A percentile compares a stretch with the other conserved stretches of the same genome.
phyloP scores from a whole-genome alignment of 2,888 invertebrate genomes.

The Ormia ochracea region DNA sequence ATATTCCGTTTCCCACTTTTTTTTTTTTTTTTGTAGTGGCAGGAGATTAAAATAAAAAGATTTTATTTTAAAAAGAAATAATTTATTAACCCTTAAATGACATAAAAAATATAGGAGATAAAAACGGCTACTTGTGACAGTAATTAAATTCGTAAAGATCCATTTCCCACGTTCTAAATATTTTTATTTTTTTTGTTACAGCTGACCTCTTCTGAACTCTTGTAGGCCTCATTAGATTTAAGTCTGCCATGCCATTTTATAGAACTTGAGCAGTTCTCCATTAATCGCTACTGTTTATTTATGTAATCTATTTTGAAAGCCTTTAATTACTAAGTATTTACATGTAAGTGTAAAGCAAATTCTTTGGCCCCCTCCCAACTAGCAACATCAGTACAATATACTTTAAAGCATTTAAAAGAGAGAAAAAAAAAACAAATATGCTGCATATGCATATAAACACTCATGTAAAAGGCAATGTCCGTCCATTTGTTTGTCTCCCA shows the following conservation, averaged over 20 bases:
- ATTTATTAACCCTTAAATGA: slow-evolving; percentile 16
- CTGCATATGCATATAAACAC: not conserved
- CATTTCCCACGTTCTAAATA: slow-evolving; percentile 5
- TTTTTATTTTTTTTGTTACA: not conserved
- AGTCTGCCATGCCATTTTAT: not conserved
- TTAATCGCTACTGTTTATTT: slow-evolving; percentile 31
- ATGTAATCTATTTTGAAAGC: slow-evolving; percentile 50
- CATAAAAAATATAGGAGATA: not conserved
- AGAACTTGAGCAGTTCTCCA: slow-evolving; percentile 1
- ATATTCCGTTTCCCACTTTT: not conserved
- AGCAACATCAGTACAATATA: not conserved
- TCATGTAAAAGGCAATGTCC: slow-evolving; percentile 9
- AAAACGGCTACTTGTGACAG: no score
- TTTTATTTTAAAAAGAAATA: not conserved
- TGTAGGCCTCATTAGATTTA: slow-evolving; percentile 8
- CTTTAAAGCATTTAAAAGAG: slow-evolving; percentile 12
- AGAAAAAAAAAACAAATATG: not conserved
- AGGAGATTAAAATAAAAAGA: slow-evolving; percentile 11
- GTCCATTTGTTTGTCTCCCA: slow-evolving; percentile 21
- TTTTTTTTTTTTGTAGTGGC: not conserved
- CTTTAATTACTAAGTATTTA: slow-evolving; percentile 62
- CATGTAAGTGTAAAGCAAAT: slow-evolving; percentile 52
- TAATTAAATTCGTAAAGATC: not conserved
- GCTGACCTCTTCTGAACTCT: not conserved
- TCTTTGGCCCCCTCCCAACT: not conserved